A percentile compares a stretch with the other conserved stretches of the same genome.
phyloP scores from a whole-genome alignment of 2,113 vertebrate genomes.

The Eurypyga helias region DNA sequence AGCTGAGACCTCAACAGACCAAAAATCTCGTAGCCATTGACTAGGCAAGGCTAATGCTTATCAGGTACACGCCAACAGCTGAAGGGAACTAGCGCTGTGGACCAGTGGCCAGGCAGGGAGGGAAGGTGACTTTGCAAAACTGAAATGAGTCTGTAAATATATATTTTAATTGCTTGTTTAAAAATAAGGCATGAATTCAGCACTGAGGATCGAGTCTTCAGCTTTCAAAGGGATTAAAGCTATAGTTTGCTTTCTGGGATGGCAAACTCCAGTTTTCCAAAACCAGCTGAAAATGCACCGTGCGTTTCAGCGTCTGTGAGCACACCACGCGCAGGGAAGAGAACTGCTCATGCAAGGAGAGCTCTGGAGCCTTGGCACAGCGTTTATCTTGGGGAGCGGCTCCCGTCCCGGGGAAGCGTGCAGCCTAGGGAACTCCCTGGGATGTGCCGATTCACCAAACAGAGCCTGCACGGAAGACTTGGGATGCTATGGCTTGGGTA shows the following conservation, averaged over 20 bases:
- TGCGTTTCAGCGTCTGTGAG: neutral
- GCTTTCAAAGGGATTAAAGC: neutral
- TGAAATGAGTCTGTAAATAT: neutral
- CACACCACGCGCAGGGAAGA: neutral
- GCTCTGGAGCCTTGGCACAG: neutral
- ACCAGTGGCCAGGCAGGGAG: neutral
- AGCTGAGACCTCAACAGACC: neutral
- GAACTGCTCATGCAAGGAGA: neutral
- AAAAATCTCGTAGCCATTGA: neutral
- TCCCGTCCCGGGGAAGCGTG: neutral
- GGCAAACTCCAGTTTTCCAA: neutral
- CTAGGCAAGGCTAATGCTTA: neutral
- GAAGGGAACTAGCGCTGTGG: neutral
- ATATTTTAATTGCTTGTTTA: rapidly evolving
- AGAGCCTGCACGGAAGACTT: neutral
- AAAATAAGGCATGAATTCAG: neutral
- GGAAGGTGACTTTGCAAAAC: neutral
- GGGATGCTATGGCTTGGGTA: neutral
- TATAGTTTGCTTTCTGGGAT: neutral
- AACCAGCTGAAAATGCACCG: neutral
- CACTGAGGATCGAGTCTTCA: neutral
- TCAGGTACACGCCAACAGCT: neutral
- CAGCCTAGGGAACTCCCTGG: neutral
- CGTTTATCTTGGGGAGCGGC: neutral
- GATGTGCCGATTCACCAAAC: neutral